Conservation (phyloP, 1,140 invertebrate genomes). For the Aphis gossypii region DNA sequence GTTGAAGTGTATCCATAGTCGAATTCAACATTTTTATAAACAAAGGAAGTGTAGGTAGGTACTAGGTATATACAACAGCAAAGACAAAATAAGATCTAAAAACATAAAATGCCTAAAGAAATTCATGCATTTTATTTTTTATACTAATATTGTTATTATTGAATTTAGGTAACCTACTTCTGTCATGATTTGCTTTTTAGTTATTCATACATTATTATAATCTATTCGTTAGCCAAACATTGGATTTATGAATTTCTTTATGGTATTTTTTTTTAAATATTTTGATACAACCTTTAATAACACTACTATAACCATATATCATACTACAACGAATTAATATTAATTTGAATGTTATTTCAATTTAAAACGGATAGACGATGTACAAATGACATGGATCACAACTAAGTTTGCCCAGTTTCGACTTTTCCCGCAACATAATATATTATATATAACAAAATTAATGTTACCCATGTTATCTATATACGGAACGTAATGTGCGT, state of each 20-base stretch:
- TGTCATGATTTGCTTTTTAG: not conserved
- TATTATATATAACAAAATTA: not conserved
- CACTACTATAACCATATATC: not conserved
- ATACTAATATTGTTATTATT: not conserved
- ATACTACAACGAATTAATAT: not conserved
- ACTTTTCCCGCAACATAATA: not conserved
- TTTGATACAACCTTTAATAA: not conserved
- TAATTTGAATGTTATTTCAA: no score
- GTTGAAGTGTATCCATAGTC: not conserved
- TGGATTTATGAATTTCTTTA: not conserved
- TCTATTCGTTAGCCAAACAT: not conserved
- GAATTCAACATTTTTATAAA: not conserved
- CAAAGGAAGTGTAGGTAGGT: not conserved
- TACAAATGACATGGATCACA: not conserved
- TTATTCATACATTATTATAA: not conserved
- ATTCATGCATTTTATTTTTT: not conserved
- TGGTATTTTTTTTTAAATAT: not conserved
- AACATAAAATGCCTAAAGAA: not conserved
- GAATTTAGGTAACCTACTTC: not conserved
- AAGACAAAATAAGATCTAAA: not conserved
- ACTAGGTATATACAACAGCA: not conserved
- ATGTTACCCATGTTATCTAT: not conserved
- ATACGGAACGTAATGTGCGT: not conserved
- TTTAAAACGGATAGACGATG: not conserved
- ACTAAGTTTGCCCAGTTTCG: not conserved